These are phyloP conservation scores for Metallyticus violacea DNA, from an alignment of 2,888 invertebrate genomes.

Conservation along the genomic window DNA sequence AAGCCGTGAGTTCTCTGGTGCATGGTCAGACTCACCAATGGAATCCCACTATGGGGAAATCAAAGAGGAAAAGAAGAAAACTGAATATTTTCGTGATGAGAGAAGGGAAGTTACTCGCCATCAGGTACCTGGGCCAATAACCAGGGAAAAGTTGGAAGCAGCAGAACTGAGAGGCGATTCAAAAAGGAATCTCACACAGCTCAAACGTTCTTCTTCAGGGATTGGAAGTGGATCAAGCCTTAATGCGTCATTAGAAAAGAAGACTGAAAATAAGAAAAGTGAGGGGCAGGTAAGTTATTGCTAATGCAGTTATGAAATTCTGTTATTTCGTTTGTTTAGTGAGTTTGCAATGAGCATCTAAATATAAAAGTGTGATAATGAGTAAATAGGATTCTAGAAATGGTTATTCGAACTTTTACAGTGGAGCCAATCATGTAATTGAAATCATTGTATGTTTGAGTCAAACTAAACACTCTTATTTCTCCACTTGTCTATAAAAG, in stretches of 20 bases:
- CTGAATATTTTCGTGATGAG: conserved; percentile 31
- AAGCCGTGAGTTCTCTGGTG: conserved; percentile 40
- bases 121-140: conserved; percentile 58
- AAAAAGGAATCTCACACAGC: conserved; percentile 53
- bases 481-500: no score
- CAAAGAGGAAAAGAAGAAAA: conserved; percentile 42
- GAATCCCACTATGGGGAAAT: conserved; percentile 40
- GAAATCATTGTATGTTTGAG: no score
- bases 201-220: conserved; percentile 45
- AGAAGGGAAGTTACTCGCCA: conserved; percentile 38
- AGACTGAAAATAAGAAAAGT: conserved; percentile 7
- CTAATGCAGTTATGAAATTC: neutral
- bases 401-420: no score
- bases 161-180: conserved; percentile 47
- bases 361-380: no score
- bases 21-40: conserved; percentile 53
- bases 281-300: conserved; percentile 2
- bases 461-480: no score
- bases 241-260: conserved; percentile 15
- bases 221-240: neutral
- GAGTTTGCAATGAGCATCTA: no score
- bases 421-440: no score
- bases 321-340: no score
- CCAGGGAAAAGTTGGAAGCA: conserved; percentile 58
- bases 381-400: no score